A percentile compares a stretch with the other conserved stretches of the same genome.
phyloP scores from a whole-genome alignment of 92 coral and sea anemone genomes.

The Diadumene lineata region DNA sequence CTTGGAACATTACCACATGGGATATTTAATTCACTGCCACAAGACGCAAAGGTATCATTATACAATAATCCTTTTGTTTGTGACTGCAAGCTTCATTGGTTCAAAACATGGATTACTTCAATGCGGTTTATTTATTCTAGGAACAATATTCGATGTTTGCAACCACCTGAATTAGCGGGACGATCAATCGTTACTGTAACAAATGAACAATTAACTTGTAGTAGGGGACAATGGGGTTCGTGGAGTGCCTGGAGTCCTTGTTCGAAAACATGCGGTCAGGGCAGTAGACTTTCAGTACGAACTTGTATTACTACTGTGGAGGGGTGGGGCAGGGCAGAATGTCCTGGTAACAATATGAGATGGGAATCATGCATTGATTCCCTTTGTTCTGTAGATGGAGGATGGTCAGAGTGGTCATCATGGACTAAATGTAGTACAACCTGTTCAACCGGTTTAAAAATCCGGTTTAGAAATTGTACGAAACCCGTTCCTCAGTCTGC shows the following conservation, averaged over 20 bases:
- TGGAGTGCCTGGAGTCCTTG: constrained; percentile 86
- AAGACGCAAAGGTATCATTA: constrained; percentile 55
- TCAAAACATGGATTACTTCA: constrained; percentile 71
- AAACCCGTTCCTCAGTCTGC: constrained; percentile 55
- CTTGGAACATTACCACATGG: constrained; percentile 63
- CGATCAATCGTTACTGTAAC: constrained; percentile 44
- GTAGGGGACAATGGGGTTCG: constrained; percentile 64
- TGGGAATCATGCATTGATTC: constrained; percentile 54
- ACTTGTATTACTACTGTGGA: constrained; percentile 62
- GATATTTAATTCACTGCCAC: constrained; percentile 57
- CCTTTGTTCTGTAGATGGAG: constrained; percentile 52
- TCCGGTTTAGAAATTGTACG: constrained; percentile 56
- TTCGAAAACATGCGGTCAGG: constrained; percentile 67
- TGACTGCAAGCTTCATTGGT: constrained; percentile 87
- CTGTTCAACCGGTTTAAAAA: constrained; percentile 64
- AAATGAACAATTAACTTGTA: constrained; percentile 68
- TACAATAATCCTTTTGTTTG: constrained; percentile 93
- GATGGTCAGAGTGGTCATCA: constrained; percentile 80
- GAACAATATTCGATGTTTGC: constrained; percentile 54
- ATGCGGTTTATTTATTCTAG: constrained; percentile 53
- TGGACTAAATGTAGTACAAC: constrained; percentile 74
- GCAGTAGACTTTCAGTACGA: constrained; percentile 61
- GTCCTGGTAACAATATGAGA: constrained; percentile 51
- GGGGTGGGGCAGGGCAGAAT: constrained; percentile 46
- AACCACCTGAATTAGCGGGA: constrained; percentile 66